Conservation (phyloP, 2,113 vertebrate species). For the Planiliza haematocheilus region DNA sequence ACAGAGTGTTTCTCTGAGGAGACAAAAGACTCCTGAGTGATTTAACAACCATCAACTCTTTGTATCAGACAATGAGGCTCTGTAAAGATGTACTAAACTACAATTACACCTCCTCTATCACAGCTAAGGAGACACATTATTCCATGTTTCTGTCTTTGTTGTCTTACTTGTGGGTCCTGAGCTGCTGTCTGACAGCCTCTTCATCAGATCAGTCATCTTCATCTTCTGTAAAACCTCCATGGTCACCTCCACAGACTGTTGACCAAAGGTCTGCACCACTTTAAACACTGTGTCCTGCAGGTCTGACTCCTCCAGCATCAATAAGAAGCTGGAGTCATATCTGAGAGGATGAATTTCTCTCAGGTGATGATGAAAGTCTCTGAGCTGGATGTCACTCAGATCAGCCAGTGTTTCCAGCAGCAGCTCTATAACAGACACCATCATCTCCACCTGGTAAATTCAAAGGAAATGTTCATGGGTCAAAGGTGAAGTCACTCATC, state of each 20-base stretch:
- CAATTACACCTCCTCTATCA: too few relatives aligned
- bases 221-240: neutral
- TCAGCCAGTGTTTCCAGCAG: slow-evolving; percentile 9
- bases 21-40: too few relatives aligned
- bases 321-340: too few relatives aligned
- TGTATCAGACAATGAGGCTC: too few relatives aligned
- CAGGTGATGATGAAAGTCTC: neutral
- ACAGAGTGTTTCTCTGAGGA: too few relatives aligned
- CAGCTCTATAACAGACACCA: neutral
- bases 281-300: neutral
- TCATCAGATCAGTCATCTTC: slow-evolving; percentile 5
- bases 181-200: neutral
- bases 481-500: too few relatives aligned
- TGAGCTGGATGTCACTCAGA: neutral
- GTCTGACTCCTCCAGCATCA: too few relatives aligned
- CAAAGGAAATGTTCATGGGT: neutral
- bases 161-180: neutral
- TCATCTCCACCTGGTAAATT: neutral
- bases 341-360: neutral
- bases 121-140: too few relatives aligned
- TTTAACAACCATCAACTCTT: too few relatives aligned
- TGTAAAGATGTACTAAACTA: too few relatives aligned
- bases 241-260: neutral
- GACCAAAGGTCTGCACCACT: neutral
- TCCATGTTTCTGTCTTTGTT: too few relatives aligned